These are phyloP conservation scores for Sericinus montela DNA, from an alignment of 2,888 invertebrate species.

Conservation along the genomic window DNA sequence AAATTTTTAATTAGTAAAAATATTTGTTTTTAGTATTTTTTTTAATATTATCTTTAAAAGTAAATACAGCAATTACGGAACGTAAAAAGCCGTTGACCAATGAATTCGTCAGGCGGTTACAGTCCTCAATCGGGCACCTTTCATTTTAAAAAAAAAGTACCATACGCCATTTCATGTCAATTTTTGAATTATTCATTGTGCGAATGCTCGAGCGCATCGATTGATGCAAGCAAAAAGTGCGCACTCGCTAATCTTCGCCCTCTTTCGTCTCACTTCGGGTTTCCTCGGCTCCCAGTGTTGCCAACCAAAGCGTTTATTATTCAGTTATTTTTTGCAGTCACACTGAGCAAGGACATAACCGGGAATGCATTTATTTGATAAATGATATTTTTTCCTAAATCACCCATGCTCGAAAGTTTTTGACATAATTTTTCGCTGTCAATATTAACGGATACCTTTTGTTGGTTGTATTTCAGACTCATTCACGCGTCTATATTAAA, in stretches of 20 bases:
- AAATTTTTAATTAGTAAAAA: not conserved
- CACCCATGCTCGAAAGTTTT: constrained; percentile 37
- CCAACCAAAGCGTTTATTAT: constrained; percentile 71
- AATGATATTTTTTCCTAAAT: constrained; percentile 60
- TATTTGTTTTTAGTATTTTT: constrained; percentile 19
- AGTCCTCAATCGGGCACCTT: constrained; percentile 80
- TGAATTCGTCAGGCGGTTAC: constrained; percentile 80
- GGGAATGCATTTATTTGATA: constrained; percentile 75
- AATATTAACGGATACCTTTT: constrained; percentile 50
- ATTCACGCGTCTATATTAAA: constrained; percentile 48
- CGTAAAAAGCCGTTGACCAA: constrained; percentile 76
- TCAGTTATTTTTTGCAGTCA: constrained; percentile 76
- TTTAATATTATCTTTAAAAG: constrained; percentile 44
- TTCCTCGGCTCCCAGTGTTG: constrained; percentile 66
- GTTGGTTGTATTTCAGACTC: constrained; percentile 41
- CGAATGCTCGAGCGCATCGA: constrained; percentile 79
- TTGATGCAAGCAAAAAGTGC: constrained; percentile 78
- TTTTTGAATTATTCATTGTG: constrained; percentile 79
- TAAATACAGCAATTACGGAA: constrained; percentile 71
- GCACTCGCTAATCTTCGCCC: constrained; percentile 76
- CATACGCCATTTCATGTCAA: constrained; percentile 80
- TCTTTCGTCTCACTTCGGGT: constrained; percentile 57
- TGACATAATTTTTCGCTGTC: constrained; percentile 60
- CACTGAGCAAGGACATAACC: constrained; percentile 73
- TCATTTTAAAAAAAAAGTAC: constrained; percentile 74